phyloP scores from a whole-genome alignment of 2,888 invertebrate species.

The Drosophila differens region DNA sequence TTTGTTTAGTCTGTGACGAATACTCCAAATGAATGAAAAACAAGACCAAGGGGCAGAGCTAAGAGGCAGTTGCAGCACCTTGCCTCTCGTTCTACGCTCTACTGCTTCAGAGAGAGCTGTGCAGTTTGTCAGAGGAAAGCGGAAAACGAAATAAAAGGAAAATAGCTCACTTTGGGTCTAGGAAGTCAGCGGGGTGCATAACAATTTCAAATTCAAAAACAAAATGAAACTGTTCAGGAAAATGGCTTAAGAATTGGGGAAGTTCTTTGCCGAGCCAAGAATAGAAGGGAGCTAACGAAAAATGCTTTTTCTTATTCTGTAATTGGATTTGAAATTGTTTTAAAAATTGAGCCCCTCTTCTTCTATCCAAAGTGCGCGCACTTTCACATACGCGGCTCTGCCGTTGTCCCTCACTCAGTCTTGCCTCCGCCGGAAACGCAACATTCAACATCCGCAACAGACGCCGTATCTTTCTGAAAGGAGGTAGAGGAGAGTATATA shows the following conservation, averaged over 20 bases:
- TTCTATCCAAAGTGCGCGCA: conserved; percentile 47
- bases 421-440: conserved; percentile 54
- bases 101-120: background rate
- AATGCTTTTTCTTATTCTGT: conserved; percentile 73
- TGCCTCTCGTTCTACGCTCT: background rate
- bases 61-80: conserved; percentile 24
- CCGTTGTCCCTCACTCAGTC: background rate
- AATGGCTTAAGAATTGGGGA: conserved; percentile 22
- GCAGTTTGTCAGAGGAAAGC: conserved; percentile 40
- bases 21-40: conserved; percentile 28
- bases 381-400: conserved; percentile 19
- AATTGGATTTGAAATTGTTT: conserved; percentile 80
- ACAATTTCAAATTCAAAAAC: conserved; percentile 68
- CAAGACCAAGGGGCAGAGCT: background rate
- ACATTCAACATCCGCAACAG: conserved; percentile 75
- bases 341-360: conserved; percentile 56
- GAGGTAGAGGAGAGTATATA: conserved; percentile 53
- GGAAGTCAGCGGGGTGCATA: conserved; percentile 58
- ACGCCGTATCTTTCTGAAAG: conserved; percentile 21
- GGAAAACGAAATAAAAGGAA: conserved; percentile 42
- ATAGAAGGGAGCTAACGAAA: conserved; percentile 63
- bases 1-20: conserved; percentile 22
- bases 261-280: conserved; percentile 26
- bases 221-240: conserved; percentile 52
- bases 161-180: conserved; percentile 40